Evolutionary conservation across 2,113 vertebrate genomes (phyloP), one percentile per base, ranked within the genome.

Genomic region (Thomomys bottae): DNA sequence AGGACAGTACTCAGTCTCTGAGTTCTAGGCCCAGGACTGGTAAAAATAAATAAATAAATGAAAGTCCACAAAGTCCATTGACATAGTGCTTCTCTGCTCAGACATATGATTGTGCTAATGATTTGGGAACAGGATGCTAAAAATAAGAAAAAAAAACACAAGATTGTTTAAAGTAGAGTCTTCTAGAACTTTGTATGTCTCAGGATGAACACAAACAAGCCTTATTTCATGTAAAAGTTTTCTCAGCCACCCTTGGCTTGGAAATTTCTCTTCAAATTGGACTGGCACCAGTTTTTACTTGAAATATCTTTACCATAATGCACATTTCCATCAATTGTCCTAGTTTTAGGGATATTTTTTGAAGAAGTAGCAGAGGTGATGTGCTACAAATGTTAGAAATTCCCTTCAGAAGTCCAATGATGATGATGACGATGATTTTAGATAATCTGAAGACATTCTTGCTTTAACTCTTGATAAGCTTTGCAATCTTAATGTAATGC

Each of bases 71-170:
- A 86, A 92, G 90, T 96, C 83, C 92, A 91, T 96, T 82, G 87
- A 70, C 97, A 97, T 92, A 95, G 77, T n/a, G 94, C 94, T 94
- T 89, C 88, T 95, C 79, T 94, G 90, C 88, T 95, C 79, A 87
- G 88, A 97, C 97, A 98, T 98, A 97, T 97, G 97, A 95, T 97
- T 98, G 94, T 96, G 92, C 97, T 98, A 98, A 98, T 76, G 93
- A 32, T 97, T 49, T 28, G 1, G 95, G 90, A 40, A 45, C 9
- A 32, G 92, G 96, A 97, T 98, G 97, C 93, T 97, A 98, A 98
- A 98, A 95, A 96, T 96, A 97, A 97, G 95, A 97, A 95, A 84
- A 97, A 97, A 97, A 96, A 94, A 90, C 61, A 91, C 0, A 72
- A 54, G 63, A 71, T 90, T 84, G 49, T 20, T 21, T 15, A 87